Evolutionary conservation across 92 coral and sea anemone species (phyloP).

Genomic region (Porites cylindrica): DNA sequence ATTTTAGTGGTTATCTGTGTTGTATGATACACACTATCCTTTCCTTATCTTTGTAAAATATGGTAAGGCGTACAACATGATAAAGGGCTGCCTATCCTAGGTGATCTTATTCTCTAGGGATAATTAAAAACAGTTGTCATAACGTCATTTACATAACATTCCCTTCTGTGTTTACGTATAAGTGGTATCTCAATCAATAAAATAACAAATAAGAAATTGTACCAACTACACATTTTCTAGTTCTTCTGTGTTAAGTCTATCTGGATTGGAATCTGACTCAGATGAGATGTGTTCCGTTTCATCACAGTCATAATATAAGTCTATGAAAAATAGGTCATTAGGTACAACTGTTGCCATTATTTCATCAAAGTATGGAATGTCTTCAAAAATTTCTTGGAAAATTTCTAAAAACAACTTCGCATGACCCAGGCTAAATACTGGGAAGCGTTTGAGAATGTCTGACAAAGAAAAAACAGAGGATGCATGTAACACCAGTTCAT

Average conservation of each 20-base stretch:
- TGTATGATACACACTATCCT: too few relatives aligned
- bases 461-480: slow-evolving; percentile 25
- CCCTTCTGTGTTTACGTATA: too few relatives aligned
- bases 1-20: too few relatives aligned
- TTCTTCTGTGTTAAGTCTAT: slow-evolving; percentile 3
- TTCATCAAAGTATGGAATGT: slow-evolving; percentile 39
- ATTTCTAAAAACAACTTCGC: slow-evolving; percentile 31
- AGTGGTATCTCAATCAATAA: too few relatives aligned
- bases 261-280: slow-evolving; percentile 9
- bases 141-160: too few relatives aligned
- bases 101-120: neutral
- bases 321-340: neutral
- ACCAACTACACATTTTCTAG: neutral
- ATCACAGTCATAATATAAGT: too few relatives aligned
- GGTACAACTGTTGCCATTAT: slow-evolving; percentile 8
- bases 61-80: too few relatives aligned
- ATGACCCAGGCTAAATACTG: slow-evolving; percentile 23
- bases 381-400: slow-evolving; percentile 49
- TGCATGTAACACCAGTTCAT: slow-evolving; percentile 20
- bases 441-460: slow-evolving; percentile 24
- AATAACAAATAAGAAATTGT: too few relatives aligned
- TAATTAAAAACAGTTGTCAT: too few relatives aligned
- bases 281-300: neutral
- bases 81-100: neutral
- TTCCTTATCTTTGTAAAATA: too few relatives aligned